Percentiles rank a stretch among this genome's conserved stretches.
phyloP scores from a whole-genome alignment of 92 coral and sea anemone species.

The Palythoa caribaeorum region DNA sequence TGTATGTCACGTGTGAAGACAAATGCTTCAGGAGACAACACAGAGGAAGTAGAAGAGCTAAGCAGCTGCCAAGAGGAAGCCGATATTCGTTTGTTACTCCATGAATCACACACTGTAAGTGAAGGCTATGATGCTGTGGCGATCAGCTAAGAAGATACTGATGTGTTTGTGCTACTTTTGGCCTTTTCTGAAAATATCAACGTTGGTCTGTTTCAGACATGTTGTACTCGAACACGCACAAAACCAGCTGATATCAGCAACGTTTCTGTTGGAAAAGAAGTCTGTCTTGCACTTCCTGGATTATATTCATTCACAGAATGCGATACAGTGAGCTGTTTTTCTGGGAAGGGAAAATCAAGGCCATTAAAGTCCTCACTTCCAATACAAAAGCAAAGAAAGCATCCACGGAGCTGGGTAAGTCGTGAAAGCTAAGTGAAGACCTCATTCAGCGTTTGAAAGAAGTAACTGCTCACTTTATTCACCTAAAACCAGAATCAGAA shows the following conservation, averaged over 20 bases:
- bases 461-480: too few species aligned
- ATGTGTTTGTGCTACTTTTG: constrained; percentile 54
- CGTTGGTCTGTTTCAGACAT: constrained; percentile 25
- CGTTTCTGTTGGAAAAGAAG: background rate
- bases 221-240: constrained; percentile 48
- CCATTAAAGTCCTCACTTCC: background rate
- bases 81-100: constrained; percentile 58
- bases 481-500: background rate
- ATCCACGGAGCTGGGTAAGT: background rate
- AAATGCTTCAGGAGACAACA: constrained; percentile 50
- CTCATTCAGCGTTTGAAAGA: too few species aligned
- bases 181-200: constrained; percentile 11
- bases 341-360: background rate
- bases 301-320: background rate
- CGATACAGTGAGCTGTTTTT: constrained; percentile 45
- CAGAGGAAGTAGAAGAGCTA: constrained; percentile 51
- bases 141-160: constrained; percentile 59
- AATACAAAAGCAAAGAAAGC: constrained; percentile 1
- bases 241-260: constrained; percentile 44
- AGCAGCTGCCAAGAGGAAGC: constrained; percentile 57
- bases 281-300: too few species aligned
- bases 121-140: constrained; percentile 49
- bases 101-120: constrained; percentile 40
- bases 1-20: constrained; percentile 37
- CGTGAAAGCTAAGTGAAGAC: too few species aligned